Evolutionary conservation across 2,797 vertebrate species (phyloP), one percentile per base, ranked within the genome.

Genomic region (Hemibagrus guttatus): DNA sequence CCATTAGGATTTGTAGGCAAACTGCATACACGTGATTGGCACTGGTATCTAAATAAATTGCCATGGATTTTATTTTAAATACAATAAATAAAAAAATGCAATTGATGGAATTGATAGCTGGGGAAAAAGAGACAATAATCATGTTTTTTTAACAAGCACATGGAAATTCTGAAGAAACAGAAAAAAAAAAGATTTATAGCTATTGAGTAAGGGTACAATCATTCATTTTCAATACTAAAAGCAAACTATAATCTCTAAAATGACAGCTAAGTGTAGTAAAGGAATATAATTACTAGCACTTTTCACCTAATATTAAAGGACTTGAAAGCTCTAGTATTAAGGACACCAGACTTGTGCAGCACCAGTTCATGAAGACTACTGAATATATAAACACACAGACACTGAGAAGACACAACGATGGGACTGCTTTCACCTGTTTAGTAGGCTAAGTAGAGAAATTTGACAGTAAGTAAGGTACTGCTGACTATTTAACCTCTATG

Each of bases 361-460:
- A 59, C 28, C 54, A 13, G 76, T 39, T 80, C 2, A 9, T 54
- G 74, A 54, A 79, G 28, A 79, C 31, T 19, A 79, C 9, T 58
- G 54, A 26, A 59, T 19, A 9, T 76, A 28, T 21, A 39, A 72
- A 49, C 46, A 72, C 46, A 72, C 19, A 26, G 3, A 26, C 42
- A 68, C 28, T 31, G 39, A 26, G 23, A 46, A 74, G 23, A 49
- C 26, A 74, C 2, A 23, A 26, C 39, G 56, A n/a, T 4, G 3
- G 49, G n/a, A 54, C 69, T n/a, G 59, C 81, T 71, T 26, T 28
- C 61, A 87, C 46, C 46, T 49, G 46, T 6, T 49, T 52, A 87
- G 58, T 19, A 69, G 81, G 84, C 61, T 80, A 89, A 71, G 81
- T 72, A 81, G 59, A 42, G 7, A 0, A 68, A n/a, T n/a, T 89